These are phyloP conservation scores for Salpingus planirostris DNA, from an alignment of 2,888 invertebrate species.

Conservation along the genomic window DNA sequence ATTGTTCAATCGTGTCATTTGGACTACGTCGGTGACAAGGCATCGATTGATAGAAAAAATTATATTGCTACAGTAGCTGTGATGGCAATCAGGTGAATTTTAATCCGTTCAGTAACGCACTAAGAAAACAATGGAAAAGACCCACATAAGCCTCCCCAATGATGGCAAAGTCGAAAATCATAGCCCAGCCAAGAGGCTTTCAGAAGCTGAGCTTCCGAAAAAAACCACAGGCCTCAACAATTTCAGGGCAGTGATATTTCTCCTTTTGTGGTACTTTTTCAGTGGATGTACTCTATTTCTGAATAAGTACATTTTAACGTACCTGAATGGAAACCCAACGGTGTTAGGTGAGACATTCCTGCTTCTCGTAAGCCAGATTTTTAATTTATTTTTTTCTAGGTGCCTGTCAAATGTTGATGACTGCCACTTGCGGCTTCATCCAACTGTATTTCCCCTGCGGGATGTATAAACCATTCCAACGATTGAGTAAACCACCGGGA, in stretches of 20 bases:
- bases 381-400: conserved; percentile 40
- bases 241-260: conserved; percentile 51
- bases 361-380: neutral
- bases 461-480: conserved; percentile 54
- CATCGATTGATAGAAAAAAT: no score
- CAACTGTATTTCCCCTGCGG: conserved; percentile 67
- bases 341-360: conserved; percentile 58
- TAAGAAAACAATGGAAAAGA: conserved; percentile 11
- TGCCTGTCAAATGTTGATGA: conserved; percentile 68
- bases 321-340: conserved; percentile 63
- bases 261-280: conserved; percentile 66
- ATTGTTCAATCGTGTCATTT: no score
- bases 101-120: conserved; percentile 1
- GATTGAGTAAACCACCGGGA: conserved; percentile 53
- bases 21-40: no score
- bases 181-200: conserved; percentile 4
- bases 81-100: conserved; percentile 5
- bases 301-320: conserved; percentile 68
- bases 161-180: no score
- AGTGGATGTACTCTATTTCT: conserved; percentile 68
- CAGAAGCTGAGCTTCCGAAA: conserved; percentile 4
- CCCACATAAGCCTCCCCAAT: no score
- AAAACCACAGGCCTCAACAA: conserved; percentile 40
- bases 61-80: no score
- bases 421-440: conserved; percentile 62